phyloP scores from a whole-genome alignment of 2,797 vertebrate species.

The Chiropotes sagulatus region DNA sequence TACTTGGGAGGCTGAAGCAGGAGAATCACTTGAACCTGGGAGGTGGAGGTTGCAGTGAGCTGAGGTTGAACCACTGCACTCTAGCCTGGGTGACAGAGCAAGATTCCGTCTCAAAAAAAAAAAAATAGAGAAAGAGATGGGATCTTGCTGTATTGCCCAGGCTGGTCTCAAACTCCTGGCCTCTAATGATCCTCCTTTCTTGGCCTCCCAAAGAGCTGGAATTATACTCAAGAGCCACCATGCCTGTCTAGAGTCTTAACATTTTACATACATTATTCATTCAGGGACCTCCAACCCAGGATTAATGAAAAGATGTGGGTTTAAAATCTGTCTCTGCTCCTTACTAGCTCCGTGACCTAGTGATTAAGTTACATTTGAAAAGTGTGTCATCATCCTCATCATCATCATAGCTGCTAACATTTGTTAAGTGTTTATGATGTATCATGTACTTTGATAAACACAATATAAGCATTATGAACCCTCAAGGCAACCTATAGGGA shows the following conservation, averaged over 20 bases:
- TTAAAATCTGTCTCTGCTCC: background rate
- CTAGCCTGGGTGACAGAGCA: too few relatives aligned
- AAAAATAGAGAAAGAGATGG: background rate
- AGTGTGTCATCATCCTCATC: background rate
- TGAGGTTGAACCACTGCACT: too few relatives aligned
- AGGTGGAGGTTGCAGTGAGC: too few relatives aligned
- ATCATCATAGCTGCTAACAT: background rate
- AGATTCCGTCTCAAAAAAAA: too few relatives aligned
- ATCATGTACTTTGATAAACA: background rate
- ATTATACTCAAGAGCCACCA: background rate
- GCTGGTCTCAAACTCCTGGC: background rate
- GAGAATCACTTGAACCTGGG: too few relatives aligned
- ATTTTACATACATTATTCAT: background rate
- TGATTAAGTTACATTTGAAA: background rate
- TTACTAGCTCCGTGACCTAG: background rate
- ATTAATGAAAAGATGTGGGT: background rate
- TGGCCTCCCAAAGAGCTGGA: background rate
- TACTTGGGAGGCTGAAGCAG: too few relatives aligned
- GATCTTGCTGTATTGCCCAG: background rate
- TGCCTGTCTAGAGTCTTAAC: background rate
- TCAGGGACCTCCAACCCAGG: background rate
- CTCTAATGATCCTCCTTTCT: background rate
- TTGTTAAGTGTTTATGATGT: background rate
- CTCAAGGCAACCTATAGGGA: background rate
- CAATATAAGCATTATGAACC: background rate